Percentiles rank a stretch among this genome's conserved stretches.
phyloP scores from a whole-genome alignment of 2,113 vertebrate species.

The Chamaetylas fuelleborni region DNA sequence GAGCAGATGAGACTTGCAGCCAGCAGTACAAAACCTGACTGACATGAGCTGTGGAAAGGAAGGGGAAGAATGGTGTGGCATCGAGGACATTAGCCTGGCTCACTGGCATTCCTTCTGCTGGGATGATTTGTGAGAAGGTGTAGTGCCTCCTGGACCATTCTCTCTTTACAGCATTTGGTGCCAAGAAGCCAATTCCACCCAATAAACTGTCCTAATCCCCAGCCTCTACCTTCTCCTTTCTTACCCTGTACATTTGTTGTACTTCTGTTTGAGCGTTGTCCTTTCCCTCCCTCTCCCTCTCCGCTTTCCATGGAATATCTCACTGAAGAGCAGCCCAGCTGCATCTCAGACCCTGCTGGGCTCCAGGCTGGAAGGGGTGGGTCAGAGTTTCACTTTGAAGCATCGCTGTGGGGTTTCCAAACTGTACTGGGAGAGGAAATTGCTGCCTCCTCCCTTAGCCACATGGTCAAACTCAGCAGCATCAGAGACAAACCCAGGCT shows the following conservation, averaged over 20 bases:
- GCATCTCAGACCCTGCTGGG: slow-evolving; percentile 10
- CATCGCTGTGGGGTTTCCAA: background rate
- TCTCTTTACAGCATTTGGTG: background rate
- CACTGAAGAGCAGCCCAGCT: background rate
- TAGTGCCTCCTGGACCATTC: background rate
- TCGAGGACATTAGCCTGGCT: background rate
- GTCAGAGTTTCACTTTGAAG: slow-evolving; percentile 35
- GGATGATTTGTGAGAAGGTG: background rate
- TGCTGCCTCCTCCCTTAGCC: slow-evolving; percentile 6
- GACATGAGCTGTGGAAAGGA: background rate
- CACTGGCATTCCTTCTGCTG: background rate
- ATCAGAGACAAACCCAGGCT: background rate
- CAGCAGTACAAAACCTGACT: background rate
- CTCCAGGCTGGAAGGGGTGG: background rate
- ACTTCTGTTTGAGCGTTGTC: background rate
- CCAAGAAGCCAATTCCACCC: background rate
- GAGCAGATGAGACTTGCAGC: background rate
- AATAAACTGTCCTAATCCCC: background rate
- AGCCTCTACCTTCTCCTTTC: background rate
- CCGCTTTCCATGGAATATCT: background rate
- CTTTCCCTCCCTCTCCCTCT: background rate
- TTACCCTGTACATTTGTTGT: background rate
- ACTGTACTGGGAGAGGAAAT: slow-evolving; percentile 32
- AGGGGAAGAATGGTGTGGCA: background rate
- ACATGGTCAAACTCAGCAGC: slow-evolving; percentile 1